These are phyloP conservation scores for Atta cephalotes DNA, from an alignment of 1,140 invertebrate species.

Conservation along the genomic window DNA sequence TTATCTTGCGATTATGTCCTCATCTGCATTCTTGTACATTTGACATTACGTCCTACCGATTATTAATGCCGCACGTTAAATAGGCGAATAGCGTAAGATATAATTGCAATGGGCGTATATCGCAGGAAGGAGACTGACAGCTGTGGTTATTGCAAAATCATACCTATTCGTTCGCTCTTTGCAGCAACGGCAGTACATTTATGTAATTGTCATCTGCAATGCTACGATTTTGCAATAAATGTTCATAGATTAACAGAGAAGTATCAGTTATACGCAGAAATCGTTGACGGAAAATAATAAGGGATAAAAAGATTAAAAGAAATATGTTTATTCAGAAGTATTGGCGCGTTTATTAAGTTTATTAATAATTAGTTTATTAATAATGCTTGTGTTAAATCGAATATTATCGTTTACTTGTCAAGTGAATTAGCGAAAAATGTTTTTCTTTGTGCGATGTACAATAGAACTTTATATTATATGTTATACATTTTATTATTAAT, in stretches of 20 bases:
- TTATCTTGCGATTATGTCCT: slow-evolving; percentile 10
- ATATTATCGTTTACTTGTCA: neutral
- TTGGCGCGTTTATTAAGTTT: neutral
- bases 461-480: neutral
- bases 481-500: slow-evolving; percentile 9
- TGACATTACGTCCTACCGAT: neutral
- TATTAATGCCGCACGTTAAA: slow-evolving; percentile 23
- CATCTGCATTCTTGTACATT: neutral
- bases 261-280: neutral
- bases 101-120: slow-evolving; percentile 15
- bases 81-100: slow-evolving; percentile 31
- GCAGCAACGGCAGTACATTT: neutral
- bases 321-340: neutral
- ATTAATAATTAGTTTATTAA: neutral
- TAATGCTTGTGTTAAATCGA: neutral
- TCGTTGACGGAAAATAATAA: neutral
- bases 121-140: slow-evolving; percentile 24
- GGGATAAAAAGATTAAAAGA: neutral
- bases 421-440: slow-evolving; percentile 2
- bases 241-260: slow-evolving; percentile 9
- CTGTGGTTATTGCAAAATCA: slow-evolving; percentile 28
- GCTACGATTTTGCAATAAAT: slow-evolving; percentile 4
- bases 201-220: slow-evolving; percentile 19
- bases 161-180: neutral
- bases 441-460: neutral